A percentile compares a stretch with the other conserved stretches of the same genome.
These are phyloP conservation scores for Saguinus imperator DNA, from an alignment of 2,113 vertebrate species.

Conservation along the genomic window DNA sequence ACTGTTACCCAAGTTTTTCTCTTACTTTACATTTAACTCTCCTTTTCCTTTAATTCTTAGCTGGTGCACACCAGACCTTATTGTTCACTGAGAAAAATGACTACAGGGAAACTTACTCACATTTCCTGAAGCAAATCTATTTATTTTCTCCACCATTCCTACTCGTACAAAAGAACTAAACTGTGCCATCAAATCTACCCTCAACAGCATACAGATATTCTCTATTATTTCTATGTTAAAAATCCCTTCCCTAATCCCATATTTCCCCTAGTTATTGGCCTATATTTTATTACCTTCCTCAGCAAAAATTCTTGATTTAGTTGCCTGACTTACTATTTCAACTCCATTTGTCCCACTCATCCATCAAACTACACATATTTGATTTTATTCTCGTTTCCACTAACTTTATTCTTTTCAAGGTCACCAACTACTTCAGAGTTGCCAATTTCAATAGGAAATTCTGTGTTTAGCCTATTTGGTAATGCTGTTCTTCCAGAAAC, in stretches of 20 bases:
- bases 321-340: not conserved
- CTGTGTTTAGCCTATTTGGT: not conserved
- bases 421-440: not conserved
- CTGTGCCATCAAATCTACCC: not conserved
- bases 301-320: not conserved
- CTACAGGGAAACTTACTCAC: not conserved
- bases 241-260: not conserved
- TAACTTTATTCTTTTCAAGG: not conserved
- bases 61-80: no score
- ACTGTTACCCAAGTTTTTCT: not conserved
- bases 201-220: not conserved
- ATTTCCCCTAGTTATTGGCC: not conserved
- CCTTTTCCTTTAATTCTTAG: not conserved
- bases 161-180: no score
- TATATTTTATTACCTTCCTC: not conserved
- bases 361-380: not conserved
- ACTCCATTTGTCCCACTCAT: not conserved
- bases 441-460: not conserved
- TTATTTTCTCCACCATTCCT: not conserved
- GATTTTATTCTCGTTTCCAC: not conserved
- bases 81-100: not conserved
- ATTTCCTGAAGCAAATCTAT: not conserved
- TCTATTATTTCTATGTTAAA: not conserved
- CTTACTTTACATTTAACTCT: not conserved
- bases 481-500: not conserved